Conservation (phyloP, 2,888 invertebrate genomes). For the Pterostichus niger region DNA sequence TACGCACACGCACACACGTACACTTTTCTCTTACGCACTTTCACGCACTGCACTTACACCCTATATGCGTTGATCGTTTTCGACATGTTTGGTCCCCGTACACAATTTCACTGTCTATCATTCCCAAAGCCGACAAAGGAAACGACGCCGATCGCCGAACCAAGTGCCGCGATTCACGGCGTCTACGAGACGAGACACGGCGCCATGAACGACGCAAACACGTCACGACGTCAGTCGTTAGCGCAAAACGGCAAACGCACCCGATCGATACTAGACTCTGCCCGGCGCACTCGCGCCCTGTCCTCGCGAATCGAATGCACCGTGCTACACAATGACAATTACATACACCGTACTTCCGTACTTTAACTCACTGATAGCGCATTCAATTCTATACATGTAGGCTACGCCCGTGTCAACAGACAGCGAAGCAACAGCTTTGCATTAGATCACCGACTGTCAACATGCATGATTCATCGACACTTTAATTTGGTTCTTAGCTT, state of each 20-base stretch:
- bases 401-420: conserved; percentile 26
- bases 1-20: conserved; percentile 68
- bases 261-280: conserved; percentile 37
- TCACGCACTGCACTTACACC: conserved; percentile 85
- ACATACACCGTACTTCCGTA: conserved; percentile 24
- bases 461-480: conserved; percentile 38
- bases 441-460: conserved; percentile 20
- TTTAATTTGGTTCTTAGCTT: conserved; percentile 30
- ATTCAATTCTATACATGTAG: conserved; percentile 8
- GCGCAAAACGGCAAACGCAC: conserved; percentile 48
- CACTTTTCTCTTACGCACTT: conserved; percentile 68
- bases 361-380: conserved; percentile 12
- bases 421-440: neutral
- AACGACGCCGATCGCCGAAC: conserved; percentile 21
- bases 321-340: conserved; percentile 8
- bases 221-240: conserved; percentile 54
- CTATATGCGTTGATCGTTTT: conserved; percentile 94
- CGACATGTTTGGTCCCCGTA: conserved; percentile 81
- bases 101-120: conserved; percentile 35
- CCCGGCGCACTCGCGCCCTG: conserved; percentile 34
- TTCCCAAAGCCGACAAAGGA: conserved; percentile 45
- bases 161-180: conserved; percentile 20
- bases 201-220: conserved; percentile 52
- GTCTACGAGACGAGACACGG: conserved; percentile 48
- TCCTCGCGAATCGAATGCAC: conserved; percentile 36